phyloP scores from a whole-genome alignment of 1,140 invertebrate genomes.

The Ectropis grisescens region DNA sequence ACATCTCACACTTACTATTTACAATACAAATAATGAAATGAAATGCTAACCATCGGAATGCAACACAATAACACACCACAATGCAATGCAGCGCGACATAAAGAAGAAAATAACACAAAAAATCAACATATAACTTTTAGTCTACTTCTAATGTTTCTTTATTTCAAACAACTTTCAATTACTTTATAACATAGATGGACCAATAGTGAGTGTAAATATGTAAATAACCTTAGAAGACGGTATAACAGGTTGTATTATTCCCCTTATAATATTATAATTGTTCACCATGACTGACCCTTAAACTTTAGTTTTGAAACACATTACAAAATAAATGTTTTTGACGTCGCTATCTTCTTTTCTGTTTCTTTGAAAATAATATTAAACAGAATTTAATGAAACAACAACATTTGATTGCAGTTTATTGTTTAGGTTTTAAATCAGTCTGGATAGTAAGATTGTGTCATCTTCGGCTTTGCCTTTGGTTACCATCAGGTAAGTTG shows the following conservation, averaged over 20 bases:
- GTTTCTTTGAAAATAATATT: too few relatives aligned
- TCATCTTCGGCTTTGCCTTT: too few relatives aligned
- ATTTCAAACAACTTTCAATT: conserved; percentile 7
- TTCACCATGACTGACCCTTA: conserved; percentile 16
- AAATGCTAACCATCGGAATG: neutral
- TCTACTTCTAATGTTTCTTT: neutral
- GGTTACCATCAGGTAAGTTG: too few relatives aligned
- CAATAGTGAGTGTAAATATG: conserved; percentile 64
- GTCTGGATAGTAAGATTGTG: too few relatives aligned
- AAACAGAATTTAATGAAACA: too few relatives aligned
- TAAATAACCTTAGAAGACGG: conserved; percentile 46
- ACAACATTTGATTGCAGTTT: too few relatives aligned
- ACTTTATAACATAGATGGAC: conserved; percentile 55
- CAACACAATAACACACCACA: neutral
- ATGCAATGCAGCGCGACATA: neutral
- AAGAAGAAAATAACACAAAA: neutral
- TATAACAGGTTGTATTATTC: conserved; percentile 43
- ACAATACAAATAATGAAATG: neutral
- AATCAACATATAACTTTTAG: neutral
- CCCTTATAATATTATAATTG: conserved; percentile 15
- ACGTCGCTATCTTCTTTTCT: too few relatives aligned
- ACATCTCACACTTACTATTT: too few relatives aligned
- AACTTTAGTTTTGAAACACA: too few relatives aligned
- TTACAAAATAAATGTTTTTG: too few relatives aligned
- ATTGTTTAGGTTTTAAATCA: too few relatives aligned